Conservation (phyloP, 2,888 invertebrate genomes). For the Diloba caeruleocephala region DNA sequence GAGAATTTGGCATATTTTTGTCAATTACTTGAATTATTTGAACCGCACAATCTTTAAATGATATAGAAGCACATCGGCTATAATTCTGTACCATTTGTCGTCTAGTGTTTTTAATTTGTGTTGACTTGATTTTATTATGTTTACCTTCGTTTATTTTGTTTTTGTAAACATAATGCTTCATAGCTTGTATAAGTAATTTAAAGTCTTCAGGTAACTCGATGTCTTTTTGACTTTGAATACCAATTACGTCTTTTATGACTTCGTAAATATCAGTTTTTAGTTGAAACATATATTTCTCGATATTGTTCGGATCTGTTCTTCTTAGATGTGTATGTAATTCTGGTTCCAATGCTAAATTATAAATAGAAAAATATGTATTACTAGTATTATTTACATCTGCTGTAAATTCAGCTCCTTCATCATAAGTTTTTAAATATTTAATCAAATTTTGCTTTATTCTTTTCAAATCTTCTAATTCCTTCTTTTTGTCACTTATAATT, state of each 20-base stretch:
- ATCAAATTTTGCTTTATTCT: slow-evolving; percentile 64
- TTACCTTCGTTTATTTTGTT: slow-evolving; percentile 20
- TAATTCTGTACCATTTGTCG: slow-evolving; percentile 8
- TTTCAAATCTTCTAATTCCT: slow-evolving; percentile 66
- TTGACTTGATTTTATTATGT: slow-evolving; percentile 14
- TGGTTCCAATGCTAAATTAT: slow-evolving; percentile 58
- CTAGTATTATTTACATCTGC: slow-evolving; percentile 37
- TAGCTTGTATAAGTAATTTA: slow-evolving; percentile 60
- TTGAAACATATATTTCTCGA: slow-evolving; percentile 64
- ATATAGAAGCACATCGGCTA: slow-evolving; percentile 25
- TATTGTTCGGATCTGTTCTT: slow-evolving; percentile 43
- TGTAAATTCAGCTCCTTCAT: slow-evolving; percentile 9
- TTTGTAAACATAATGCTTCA: slow-evolving; percentile 64
- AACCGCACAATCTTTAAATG: slow-evolving; percentile 52
- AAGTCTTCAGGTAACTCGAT: slow-evolving; percentile 61
- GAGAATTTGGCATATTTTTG: slow-evolving; percentile 52
- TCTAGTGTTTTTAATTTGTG: slow-evolving; percentile 7
- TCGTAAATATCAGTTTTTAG: slow-evolving; percentile 72
- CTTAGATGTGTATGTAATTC: slow-evolving; percentile 46
- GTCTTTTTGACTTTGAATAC: slow-evolving; percentile 60
- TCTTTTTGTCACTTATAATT: slow-evolving; percentile 67
- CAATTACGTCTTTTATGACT: slow-evolving; percentile 66
- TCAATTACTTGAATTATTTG: slow-evolving; percentile 66
- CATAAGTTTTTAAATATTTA: slow-evolving; percentile 53
- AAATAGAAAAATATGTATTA: slow-evolving; percentile 54